These are phyloP conservation scores for Poeciliopsis prolifica DNA, from an alignment of 2,113 vertebrate genomes.

Conservation along the genomic window DNA sequence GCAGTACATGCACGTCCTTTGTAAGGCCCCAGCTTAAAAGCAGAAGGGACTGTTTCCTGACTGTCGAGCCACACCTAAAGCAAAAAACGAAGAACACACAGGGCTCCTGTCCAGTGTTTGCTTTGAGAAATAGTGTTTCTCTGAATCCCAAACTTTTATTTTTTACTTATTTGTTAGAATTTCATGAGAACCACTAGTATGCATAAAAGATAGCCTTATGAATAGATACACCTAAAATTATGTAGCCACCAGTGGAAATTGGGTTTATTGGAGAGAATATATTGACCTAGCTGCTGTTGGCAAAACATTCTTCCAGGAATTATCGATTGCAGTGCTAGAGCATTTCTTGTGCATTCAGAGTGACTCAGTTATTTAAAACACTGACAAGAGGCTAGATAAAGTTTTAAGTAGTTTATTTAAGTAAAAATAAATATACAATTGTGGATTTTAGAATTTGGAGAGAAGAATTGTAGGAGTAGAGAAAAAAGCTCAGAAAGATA, in stretches of 20 bases:
- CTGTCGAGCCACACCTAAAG: conserved; percentile 68
- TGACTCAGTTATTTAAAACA: not conserved
- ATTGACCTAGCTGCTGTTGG: not conserved
- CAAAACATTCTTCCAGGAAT: no score
- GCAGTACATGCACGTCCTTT: conserved; percentile 34
- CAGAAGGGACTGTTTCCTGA: conserved; percentile 74
- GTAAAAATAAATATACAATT: not conserved
- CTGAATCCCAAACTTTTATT: conserved; percentile 28
- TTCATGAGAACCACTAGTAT: conserved; percentile 1
- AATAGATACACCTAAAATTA: not conserved
- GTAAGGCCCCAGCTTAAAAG: conserved; percentile 71
- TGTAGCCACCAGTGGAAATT: not conserved
- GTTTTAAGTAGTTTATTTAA: not conserved
- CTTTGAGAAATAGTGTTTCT: conserved; percentile 58
- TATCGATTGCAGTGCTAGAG: not conserved
- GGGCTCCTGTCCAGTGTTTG: conserved; percentile 14
- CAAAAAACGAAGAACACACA: conserved; percentile 49
- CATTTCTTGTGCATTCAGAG: not conserved
- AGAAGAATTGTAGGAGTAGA: not conserved
- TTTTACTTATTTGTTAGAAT: conserved; percentile 32
- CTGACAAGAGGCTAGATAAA: not conserved
- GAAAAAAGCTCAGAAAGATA: not conserved
- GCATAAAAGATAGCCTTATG: not conserved
- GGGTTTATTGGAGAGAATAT: not conserved
- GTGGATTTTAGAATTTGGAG: not conserved